Evolutionary conservation across 2,113 vertebrate genomes (phyloP), one percentile per base, ranked within the genome.

Genomic region (Cryptoleucopteryx plumbea): DNA sequence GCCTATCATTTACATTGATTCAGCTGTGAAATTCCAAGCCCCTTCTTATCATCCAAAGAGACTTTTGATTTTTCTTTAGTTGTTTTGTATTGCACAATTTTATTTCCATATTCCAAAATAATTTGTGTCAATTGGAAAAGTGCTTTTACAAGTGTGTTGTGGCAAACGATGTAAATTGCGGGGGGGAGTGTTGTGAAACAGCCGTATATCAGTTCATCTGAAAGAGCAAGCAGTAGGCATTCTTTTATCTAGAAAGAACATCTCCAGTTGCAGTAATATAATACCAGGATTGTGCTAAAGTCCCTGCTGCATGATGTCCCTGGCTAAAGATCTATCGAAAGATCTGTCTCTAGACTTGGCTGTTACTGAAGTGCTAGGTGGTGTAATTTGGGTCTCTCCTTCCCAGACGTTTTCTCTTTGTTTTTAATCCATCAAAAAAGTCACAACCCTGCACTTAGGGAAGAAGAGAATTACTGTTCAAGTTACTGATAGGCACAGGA

Each of bases 371-470:
- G 26, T 66, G 45, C 45, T 71, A 55, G 63, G 32, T 40, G 50
- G 23, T 74, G 19, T 36, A 55, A 70, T 73, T 81, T 53, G 15
- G 36, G 36, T 93, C 32, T 77, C 63, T 90, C 59, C 82, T 96
- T 95, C 86, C 86, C 88, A 74, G 50, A 78, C 73, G n/a, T 82
- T 93, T 95, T 93, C 50, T 70, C 52, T 78, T 88, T 71, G 13
- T 10, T 90, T 94, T 86, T 73, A 73, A 50, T 74, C 67, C 67
- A 43, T 62, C 7, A 53, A 61, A 87, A 82, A 88, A 88, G 22
- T 25, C 36, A 92, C 66, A 80, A 58, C 36, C 63, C 38, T 74
- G 50, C 80, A 20, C 12, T 77, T 83, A 77, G 40, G 45, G 47
- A 92, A 90, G 36, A 91, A 67, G 22, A 81, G 13, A 79, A 81